A percentile compares a stretch with the other conserved stretches of the same genome.
Conservation (phyloP, 2,113 vertebrate genomes). For the Camelus dromedarius region DNA sequence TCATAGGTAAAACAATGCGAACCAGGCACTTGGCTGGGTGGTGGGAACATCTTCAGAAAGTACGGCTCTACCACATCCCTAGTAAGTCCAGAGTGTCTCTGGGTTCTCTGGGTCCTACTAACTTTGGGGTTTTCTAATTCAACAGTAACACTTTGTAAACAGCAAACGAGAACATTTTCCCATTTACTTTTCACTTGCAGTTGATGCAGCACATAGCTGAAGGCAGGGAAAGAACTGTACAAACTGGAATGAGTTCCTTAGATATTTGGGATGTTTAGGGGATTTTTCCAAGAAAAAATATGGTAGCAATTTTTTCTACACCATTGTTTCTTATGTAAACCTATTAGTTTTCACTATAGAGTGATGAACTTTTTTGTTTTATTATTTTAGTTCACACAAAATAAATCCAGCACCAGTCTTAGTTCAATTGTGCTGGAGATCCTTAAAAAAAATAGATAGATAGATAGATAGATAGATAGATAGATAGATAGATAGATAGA, state of each 20-base stretch:
- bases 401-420: neutral
- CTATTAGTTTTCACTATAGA: neutral
- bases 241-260: neutral
- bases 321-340: neutral
- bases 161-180: neutral
- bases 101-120: neutral
- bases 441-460: neutral
- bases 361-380: neutral
- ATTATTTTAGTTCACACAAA: conserved; percentile 32
- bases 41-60: neutral
- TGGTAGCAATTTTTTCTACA: neutral
- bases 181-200: neutral
- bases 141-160: neutral
- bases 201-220: neutral
- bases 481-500: neutral
- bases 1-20: neutral
- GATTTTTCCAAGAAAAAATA: neutral
- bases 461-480: neutral
- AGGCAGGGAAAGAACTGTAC: neutral
- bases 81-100: neutral
- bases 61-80: neutral
- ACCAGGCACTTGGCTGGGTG: neutral
- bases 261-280: neutral
- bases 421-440: neutral
- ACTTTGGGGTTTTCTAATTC: neutral